These are phyloP conservation scores for Lamellibrachia satsuma DNA, from an alignment of 2,888 invertebrate genomes.

Conservation along the genomic window DNA sequence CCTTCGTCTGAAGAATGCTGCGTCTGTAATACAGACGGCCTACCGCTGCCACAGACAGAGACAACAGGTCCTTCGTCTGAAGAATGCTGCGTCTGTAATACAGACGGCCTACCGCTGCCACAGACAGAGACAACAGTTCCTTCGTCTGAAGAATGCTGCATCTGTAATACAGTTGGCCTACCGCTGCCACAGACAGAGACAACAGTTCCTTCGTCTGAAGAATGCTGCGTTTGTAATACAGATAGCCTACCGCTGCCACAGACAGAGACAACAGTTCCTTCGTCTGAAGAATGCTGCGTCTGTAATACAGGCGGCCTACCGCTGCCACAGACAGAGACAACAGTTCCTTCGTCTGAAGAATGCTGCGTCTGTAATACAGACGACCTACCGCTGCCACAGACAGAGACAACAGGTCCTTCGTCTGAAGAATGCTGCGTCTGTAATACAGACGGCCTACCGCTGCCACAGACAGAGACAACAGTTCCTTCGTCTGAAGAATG, in stretches of 20 bases:
- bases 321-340: neutral
- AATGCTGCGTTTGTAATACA: neutral
- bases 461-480: neutral
- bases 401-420: neutral
- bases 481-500: neutral
- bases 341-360: neutral
- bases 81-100: neutral
- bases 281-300: neutral
- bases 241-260: neutral
- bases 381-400: neutral
- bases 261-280: neutral
- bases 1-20: neutral
- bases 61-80: neutral
- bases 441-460: neutral
- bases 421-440: neutral
- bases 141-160: neutral
- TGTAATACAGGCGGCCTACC: neutral
- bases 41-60: neutral
- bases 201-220: neutral
- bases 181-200: neutral
- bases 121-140: neutral
- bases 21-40: neutral
- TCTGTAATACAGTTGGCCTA: neutral
- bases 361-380: neutral
- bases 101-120: neutral